These are phyloP conservation scores for Eilema depressum DNA, from an alignment of 2,888 invertebrate species.

Conservation along the genomic window DNA sequence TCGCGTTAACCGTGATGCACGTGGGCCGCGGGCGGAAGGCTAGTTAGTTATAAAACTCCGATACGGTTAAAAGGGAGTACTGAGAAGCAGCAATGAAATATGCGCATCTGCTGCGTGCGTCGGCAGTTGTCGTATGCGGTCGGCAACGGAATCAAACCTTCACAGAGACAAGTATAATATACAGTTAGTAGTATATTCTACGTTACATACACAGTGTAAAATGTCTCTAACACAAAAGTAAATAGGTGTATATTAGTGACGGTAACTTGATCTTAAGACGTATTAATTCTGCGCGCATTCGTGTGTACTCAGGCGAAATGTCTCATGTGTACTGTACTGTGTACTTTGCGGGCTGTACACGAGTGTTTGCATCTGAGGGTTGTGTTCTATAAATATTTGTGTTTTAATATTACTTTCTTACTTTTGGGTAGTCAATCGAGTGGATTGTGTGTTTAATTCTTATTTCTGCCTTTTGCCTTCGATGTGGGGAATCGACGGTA, in stretches of 20 bases:
- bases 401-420: conserved; percentile 27
- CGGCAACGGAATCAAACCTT: too few species aligned
- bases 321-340: conserved; percentile 33
- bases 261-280: conserved; percentile 61
- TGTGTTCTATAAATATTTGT: conserved; percentile 32
- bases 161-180: neutral
- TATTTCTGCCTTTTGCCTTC: neutral
- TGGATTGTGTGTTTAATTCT: neutral
- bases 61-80: too few species aligned
- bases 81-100: too few species aligned
- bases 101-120: too few species aligned
- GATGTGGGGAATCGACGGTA: too few species aligned
- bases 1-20: too few species aligned
- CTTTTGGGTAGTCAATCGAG: conserved; percentile 10
- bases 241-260: conserved; percentile 60
- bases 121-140: too few species aligned
- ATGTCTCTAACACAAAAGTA: conserved; percentile 50
- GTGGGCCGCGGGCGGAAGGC: too few species aligned
- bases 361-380: conserved; percentile 22
- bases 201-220: conserved; percentile 29
- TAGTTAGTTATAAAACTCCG: too few species aligned
- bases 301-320: conserved; percentile 40
- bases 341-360: conserved; percentile 26
- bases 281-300: conserved; percentile 59
- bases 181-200: neutral